Base-by-base conservation (phyloP, 2,797 vertebrate species). In the Botia kubotai region DNA sequence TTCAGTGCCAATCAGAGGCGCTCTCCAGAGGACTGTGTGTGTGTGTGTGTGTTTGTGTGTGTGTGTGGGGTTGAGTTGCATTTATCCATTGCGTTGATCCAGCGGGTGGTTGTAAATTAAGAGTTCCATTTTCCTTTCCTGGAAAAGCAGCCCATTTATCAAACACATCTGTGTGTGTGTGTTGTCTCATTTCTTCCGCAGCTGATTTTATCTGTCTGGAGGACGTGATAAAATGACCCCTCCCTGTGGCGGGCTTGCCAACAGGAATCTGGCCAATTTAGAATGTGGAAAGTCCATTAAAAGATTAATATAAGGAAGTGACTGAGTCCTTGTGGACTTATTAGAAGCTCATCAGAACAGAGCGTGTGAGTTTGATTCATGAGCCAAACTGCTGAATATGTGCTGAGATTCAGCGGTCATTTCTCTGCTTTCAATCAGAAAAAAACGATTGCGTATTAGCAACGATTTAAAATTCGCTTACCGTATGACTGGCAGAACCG, bases 1-100 rank as follows among this genome's bases (percentile, higher is more conserved):
- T 98, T 96, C 91, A 87, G 95, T 95, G 92, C 92, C 95, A 95
- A 93, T 96, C 92, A 94, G 92, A 93, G 88, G 92, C 90, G 92
- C 95, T 94, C 93, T 94, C 94, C 92, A 72, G 84, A 94, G 94
- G 95, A 94, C 83, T 88, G 91, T 90, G 84, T 84, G 84, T 90
- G 29, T n/a, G 52, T 39, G 43, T 65, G 39, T 21, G 12, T n/a
- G 43, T 69, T 43, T 21, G 43, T 21, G 39, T 66, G 69, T 29
- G 88, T 43, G 11, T 17, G 43, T 69, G 66, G 88, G 87, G 87
- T 87, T 91, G 90, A 86, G 89, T 91, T 93, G 89, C 90, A 91
- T 90, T 94, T 91, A 92, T 85, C 89, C 86, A 90, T 91, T 94
- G 93, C 93, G 86, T 90, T 83, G 89, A 75, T 89, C 91, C 86